phyloP scores from a whole-genome alignment of 2,113 vertebrate species.

The Telmatochromis sp. region DNA sequence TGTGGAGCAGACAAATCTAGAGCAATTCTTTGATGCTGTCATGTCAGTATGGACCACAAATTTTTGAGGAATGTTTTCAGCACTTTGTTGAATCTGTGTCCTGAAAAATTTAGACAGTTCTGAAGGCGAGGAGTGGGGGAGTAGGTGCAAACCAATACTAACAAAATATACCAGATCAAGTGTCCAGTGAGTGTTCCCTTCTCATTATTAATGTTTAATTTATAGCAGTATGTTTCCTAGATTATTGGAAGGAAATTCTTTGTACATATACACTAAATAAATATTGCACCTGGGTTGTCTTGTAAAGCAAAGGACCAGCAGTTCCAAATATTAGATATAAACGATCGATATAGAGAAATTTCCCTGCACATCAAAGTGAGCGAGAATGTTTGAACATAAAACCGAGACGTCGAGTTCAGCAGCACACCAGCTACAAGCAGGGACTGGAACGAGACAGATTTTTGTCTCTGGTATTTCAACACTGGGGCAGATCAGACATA shows the following conservation, averaged over 20 bases:
- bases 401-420: neutral
- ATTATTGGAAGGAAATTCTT: neutral
- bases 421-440: neutral
- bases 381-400: neutral
- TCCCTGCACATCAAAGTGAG: neutral
- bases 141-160: neutral
- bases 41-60: neutral
- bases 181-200: neutral
- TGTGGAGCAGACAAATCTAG: neutral
- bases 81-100: neutral
- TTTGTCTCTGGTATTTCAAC: conserved; percentile 35
- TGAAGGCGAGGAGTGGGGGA: neutral
- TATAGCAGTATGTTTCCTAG: neutral
- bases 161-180: neutral
- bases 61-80: neutral
- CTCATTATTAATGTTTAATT: neutral
- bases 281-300: neutral
- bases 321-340: neutral
- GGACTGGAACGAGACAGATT: neutral
- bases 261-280: neutral
- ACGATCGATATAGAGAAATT: neutral
- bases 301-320: neutral
- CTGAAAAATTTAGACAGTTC: neutral
- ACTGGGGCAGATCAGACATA: conserved; percentile 36
- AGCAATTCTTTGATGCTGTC: neutral